A percentile compares a stretch with the other conserved stretches of the same genome.
Evolutionary conservation across 2,113 vertebrate genomes (phyloP).

Genomic region (Hydrochoerus hydrochaeris): DNA sequence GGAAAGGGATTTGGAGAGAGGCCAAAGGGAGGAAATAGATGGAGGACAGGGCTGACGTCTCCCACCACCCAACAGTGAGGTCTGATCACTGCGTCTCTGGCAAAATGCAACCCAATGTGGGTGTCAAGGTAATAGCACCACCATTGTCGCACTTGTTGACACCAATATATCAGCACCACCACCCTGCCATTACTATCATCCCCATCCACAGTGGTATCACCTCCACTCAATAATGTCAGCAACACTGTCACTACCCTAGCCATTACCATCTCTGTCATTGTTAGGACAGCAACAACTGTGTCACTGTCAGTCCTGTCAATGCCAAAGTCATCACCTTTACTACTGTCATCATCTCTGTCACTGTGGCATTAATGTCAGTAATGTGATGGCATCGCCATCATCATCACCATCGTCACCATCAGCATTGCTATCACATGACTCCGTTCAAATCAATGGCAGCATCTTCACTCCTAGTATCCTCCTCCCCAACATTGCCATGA

Average conservation of each 20-base stretch:
- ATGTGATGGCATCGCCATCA: background rate
- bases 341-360: background rate
- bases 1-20: background rate
- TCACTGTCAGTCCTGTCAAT: background rate
- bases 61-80: background rate
- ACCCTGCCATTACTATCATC: background rate
- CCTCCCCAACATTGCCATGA: background rate
- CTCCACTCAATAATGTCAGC: fast-evolving
- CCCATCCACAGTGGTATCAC: background rate
- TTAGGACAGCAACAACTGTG: too few relatives aligned
- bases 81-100: background rate
- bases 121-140: background rate
- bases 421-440: background rate
- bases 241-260: background rate
- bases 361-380: too few relatives aligned
- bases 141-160: fast-evolving
- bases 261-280: fast-evolving
- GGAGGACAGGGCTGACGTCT: background rate
- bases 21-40: background rate
- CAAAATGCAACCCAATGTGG: background rate
- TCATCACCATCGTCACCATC: background rate
- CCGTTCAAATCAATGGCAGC: background rate
- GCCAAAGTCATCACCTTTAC: background rate
- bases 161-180: background rate
- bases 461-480: background rate